Evolutionary conservation across 1,140 invertebrate species (phyloP).

Genomic region (Lordiphosa stackelbergi): DNA sequence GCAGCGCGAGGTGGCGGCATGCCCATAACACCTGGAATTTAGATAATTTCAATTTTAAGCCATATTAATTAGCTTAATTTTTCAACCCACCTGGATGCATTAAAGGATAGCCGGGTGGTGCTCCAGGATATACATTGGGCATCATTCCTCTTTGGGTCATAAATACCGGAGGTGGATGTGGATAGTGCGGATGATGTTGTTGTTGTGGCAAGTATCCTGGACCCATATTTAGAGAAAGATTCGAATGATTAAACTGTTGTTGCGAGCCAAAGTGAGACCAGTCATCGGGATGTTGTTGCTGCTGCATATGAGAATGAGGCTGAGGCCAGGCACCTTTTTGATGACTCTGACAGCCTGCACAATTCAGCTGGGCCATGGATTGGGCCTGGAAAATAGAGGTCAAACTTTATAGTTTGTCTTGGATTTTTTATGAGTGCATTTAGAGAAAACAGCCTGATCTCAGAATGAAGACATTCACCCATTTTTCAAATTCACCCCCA

Average conservation of each 20-base stretch:
- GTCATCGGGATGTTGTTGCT: slow-evolving; percentile 77
- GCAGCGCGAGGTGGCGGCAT: slow-evolving; percentile 76
- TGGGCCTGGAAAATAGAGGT: slow-evolving; percentile 79
- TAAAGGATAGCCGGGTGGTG: slow-evolving; percentile 55
- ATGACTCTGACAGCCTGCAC: slow-evolving; percentile 71
- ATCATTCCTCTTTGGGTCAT: slow-evolving; percentile 69
- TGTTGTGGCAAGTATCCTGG: slow-evolving; percentile 77
- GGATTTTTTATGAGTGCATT: no score
- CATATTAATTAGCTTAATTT: not conserved
- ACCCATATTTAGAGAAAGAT: slow-evolving; percentile 82
- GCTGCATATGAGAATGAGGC: slow-evolving; percentile 31
- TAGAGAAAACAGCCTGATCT: no score
- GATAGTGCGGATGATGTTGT: slow-evolving; percentile 78
- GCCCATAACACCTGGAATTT: slow-evolving; percentile 54
- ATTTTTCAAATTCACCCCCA: no score
- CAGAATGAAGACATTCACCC: no score
- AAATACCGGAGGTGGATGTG: slow-evolving; percentile 61
- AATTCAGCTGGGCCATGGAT: slow-evolving; percentile 84
- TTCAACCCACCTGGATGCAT: slow-evolving; percentile 63
- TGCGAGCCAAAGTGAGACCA: slow-evolving; percentile 78
- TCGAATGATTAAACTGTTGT: slow-evolving; percentile 82
- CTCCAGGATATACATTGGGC: slow-evolving; percentile 68
- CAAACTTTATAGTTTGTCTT: no score
- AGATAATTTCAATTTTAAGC: not conserved
- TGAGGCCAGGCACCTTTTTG: slow-evolving; percentile 37